Percentiles rank a stretch among this genome's conserved stretches.
These are phyloP conservation scores for Polydrusus cervinus DNA, from an alignment of 2,888 invertebrate species.

Conservation along the genomic window DNA sequence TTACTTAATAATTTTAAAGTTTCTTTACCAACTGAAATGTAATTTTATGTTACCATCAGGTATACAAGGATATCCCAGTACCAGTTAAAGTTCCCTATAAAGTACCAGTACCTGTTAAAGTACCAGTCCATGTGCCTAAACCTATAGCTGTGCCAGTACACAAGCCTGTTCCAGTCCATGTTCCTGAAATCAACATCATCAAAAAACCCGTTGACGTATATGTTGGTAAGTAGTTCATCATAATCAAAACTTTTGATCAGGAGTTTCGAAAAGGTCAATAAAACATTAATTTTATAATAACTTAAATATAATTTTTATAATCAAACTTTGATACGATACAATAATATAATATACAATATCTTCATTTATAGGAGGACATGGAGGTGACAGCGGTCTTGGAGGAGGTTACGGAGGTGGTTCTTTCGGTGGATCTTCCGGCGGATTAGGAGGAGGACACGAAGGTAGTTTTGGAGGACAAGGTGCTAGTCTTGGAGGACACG, in stretches of 20 bases:
- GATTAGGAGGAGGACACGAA: conserved; percentile 50
- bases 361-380: conserved; percentile 49
- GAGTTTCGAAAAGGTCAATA: no score
- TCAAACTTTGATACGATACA: no score
- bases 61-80: conserved; percentile 68
- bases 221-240: conserved; percentile 60
- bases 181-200: conserved; percentile 72
- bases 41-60: conserved; percentile 7
- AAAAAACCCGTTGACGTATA: conserved; percentile 73
- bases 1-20: no score
- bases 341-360: no score
- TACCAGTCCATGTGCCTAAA: conserved; percentile 62
- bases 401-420: conserved; percentile 51
- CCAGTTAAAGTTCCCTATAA: conserved; percentile 64
- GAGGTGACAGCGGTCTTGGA: conserved; percentile 58
- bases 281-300: no score
- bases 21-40: no score
- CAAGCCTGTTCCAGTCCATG: conserved; percentile 69
- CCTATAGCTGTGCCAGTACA: conserved; percentile 69
- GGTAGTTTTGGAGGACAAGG: conserved; percentile 50
- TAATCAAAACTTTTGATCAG: no score
- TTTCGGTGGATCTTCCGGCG: conserved; percentile 48
- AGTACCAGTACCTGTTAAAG: conserved; percentile 64
- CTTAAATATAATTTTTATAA: no score
- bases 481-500: conserved; percentile 56